A percentile compares a stretch with the other conserved stretches of the same genome.
phyloP scores from a whole-genome alignment of 2,888 invertebrate genomes.

The Tetragonisca angustula region DNA sequence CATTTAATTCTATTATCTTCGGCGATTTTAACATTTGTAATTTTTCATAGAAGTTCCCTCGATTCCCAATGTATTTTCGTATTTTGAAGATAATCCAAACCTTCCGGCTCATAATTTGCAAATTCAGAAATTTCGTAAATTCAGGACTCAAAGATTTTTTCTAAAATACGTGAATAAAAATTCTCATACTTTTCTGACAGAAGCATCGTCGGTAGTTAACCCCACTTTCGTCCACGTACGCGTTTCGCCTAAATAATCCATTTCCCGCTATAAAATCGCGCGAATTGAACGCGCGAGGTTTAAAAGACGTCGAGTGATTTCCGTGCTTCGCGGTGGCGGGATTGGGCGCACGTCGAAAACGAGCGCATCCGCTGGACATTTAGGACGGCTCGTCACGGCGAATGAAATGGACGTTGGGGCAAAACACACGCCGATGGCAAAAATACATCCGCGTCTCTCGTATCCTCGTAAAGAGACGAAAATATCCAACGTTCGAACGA shows the following conservation, averaged over 20 bases:
- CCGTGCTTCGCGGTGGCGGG: background rate
- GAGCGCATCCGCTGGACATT: slow-evolving; percentile 41
- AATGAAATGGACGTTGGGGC: slow-evolving; percentile 60
- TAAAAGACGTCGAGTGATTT: slow-evolving; percentile 11
- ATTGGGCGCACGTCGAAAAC: slow-evolving; percentile 13
- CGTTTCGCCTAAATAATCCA: background rate
- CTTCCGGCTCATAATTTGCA: too few relatives aligned
- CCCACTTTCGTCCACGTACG: too few relatives aligned
- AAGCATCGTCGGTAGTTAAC: too few relatives aligned
- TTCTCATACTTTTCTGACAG: too few relatives aligned
- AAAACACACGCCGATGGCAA: slow-evolving; percentile 68
- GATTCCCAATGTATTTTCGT: too few relatives aligned
- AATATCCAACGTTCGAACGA: slow-evolving; percentile 57
- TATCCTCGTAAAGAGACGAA: slow-evolving; percentile 75
- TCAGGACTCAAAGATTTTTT: too few relatives aligned
- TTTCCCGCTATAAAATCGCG: background rate
- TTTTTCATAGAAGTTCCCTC: too few relatives aligned
- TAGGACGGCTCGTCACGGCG: slow-evolving; percentile 49
- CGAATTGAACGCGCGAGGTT: slow-evolving; percentile 1
- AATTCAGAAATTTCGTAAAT: too few relatives aligned
- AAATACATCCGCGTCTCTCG: slow-evolving; percentile 74
- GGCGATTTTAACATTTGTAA: too few relatives aligned
- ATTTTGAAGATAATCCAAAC: too few relatives aligned
- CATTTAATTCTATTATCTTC: too few relatives aligned
- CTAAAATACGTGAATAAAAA: too few relatives aligned